These are phyloP conservation scores for Nomada lathburiana DNA, from an alignment of 2,888 invertebrate genomes.

Conservation along the genomic window DNA sequence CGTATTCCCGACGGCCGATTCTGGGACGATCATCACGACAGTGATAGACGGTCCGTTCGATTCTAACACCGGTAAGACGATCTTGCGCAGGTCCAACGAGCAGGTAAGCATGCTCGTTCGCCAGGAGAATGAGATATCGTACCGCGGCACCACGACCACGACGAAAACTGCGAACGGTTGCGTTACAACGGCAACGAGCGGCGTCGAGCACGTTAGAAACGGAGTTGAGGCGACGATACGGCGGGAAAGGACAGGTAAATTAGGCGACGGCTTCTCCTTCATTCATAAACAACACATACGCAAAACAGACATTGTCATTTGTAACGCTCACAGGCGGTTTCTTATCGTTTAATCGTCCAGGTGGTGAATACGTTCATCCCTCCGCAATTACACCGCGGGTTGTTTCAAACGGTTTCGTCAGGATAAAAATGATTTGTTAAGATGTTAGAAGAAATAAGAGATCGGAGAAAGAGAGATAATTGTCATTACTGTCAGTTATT, in stretches of 20 bases:
- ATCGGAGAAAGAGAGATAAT: no score
- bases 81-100: conserved; percentile 43
- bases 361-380: neutral
- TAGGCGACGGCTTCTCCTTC: conserved; percentile 29
- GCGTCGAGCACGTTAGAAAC: conserved; percentile 62
- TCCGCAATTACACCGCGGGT: no score
- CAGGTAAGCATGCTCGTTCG: conserved; percentile 67
- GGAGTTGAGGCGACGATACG: conserved; percentile 63
- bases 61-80: conserved; percentile 39
- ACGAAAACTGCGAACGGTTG: conserved; percentile 67
- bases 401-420: no score
- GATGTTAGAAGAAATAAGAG: no score
- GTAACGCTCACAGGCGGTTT: neutral
- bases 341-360: neutral
- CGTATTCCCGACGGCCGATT: conserved; percentile 25
- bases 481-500: no score
- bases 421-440: no score
- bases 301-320: conserved; percentile 3
- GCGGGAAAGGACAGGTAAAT: conserved; percentile 64
- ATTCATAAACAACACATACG: conserved; percentile 4
- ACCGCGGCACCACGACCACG: conserved; percentile 9
- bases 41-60: conserved; percentile 47
- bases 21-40: conserved; percentile 50
- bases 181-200: conserved; percentile 43
- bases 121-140: conserved; percentile 33